Evolutionary conservation across 2,797 vertebrate species (phyloP).

Genomic region (Phrynocephalus forsythii): DNA sequence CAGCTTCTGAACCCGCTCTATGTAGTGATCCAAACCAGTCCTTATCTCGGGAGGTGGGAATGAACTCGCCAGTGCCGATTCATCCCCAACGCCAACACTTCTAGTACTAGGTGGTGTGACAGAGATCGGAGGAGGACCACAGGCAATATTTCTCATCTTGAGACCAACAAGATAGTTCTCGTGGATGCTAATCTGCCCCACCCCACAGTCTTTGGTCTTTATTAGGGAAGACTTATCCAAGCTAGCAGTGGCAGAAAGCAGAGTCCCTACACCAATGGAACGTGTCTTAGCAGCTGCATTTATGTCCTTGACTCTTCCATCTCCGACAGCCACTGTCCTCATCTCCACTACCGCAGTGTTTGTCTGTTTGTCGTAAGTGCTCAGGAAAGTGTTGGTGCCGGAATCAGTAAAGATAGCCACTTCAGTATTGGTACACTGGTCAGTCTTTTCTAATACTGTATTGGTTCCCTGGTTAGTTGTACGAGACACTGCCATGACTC

Average conservation of each 20-base stretch:
- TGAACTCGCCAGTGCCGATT: constrained; percentile 71
- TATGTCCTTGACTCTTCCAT: constrained; percentile 91
- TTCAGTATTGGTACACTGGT: constrained; percentile 85
- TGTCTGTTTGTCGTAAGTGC: constrained; percentile 86
- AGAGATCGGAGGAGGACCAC: constrained; percentile 83
- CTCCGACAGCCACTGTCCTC: constrained; percentile 88
- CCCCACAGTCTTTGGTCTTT: constrained; percentile 92
- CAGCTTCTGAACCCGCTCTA: constrained; percentile 93
- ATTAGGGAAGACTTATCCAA: constrained; percentile 74
- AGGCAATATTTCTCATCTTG: constrained; percentile 94
- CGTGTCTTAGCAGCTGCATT: constrained; percentile 80
- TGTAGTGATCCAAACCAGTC: constrained; percentile 91
- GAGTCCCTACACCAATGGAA: constrained; percentile 90
- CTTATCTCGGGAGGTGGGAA: constrained; percentile 69
- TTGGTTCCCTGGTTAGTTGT: constrained; percentile 82
- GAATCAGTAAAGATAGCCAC: constrained; percentile 75
- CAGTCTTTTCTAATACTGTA: constrained; percentile 76
- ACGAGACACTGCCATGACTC: constrained; percentile 82
- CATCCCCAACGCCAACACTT: constrained; percentile 88
- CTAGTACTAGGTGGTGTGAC: constrained; percentile 76
- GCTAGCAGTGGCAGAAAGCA: constrained; percentile 73
- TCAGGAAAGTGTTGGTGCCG: constrained; percentile 80
- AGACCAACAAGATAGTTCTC: constrained; percentile 94
- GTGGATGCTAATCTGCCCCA: constrained; percentile 86
- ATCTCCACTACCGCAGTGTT: constrained; percentile 82